Conservation (phyloP, 2,113 vertebrate genomes). For the Mustela lutreola region DNA sequence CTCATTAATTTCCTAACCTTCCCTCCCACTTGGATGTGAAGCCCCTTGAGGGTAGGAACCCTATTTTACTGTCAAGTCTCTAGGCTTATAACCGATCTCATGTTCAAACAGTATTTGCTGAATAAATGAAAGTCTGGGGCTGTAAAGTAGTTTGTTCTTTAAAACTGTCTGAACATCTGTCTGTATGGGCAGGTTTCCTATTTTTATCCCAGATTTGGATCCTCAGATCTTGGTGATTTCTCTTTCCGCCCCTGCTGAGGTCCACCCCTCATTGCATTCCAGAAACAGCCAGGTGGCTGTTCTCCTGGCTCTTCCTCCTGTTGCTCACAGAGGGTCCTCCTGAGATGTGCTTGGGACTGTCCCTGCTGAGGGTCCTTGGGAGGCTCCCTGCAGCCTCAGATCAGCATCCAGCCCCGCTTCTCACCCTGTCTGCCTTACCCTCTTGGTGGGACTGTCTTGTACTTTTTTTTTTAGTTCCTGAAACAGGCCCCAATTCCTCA, state of each 20-base stretch:
- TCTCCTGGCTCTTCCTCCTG: too few species aligned
- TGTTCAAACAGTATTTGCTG: not conserved
- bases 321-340: not conserved
- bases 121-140: not conserved
- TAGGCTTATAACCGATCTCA: not conserved
- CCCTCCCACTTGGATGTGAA: not conserved
- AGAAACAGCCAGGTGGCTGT: not conserved
- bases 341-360: not conserved
- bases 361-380: not conserved
- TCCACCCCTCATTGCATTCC: not conserved
- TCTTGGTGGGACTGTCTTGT: not conserved
- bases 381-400: not conserved
- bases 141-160: not conserved
- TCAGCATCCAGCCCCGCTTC: not conserved
- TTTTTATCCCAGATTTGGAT: not conserved
- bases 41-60: not conserved
- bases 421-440: too few species aligned
- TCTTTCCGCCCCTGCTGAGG: not conserved
- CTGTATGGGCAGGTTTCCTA: not conserved
- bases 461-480: not conserved
- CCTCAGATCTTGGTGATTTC: not conserved
- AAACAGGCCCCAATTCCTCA: not conserved
- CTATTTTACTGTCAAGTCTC: not conserved
- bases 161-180: slow-evolving; percentile 15
- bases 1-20: not conserved